Base-by-base conservation (phyloP, 1,140 invertebrate species). In the Varroa destructor region DNA sequence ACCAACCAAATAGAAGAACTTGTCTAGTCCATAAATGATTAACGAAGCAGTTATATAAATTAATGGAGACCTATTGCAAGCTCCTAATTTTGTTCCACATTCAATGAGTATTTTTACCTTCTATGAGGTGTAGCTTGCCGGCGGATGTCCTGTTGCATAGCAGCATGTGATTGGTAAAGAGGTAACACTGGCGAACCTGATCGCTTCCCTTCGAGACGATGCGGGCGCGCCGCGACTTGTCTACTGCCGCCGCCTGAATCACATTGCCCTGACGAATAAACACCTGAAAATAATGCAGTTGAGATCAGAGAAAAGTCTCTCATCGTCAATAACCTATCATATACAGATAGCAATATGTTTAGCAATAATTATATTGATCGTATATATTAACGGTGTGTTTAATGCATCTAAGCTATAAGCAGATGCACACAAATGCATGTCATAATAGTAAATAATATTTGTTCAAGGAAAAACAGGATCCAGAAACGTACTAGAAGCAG, bases 121-220 rank as follows among this genome's bases (percentile, higher is more conserved):
- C 88, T 12, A 91, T 86, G 43, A 92, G 81, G 81, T 93, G 90
- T 8, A 95, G 83, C 73, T 89, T 84, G 12, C 91, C 91, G 74
- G 87, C 89, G 6, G 87, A 84, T n/a, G 87, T 86, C 74, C 88
- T 83, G 36, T 87, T 91, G 0, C 89, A 88, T 14, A 93, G 80
- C 72, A 92, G 85, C 73, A 92, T 82, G 79, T 92, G 89, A 83
- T 92, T 91, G 71, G 89, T 89, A 81, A 93, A 93, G 5, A 93
- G 84, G 78, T 90, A 92, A 57, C 89, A 89, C 77, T 91, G 89
- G 0, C 89, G 82, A 2, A 89, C 80, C 74, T 88, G 88, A 78
- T 89, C 85, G 6, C 85, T 84, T 78, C 85, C 87, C 72, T 86
- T 86, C 40, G 82, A 84, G 6, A 83, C 82, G 42, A 87, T 79